A percentile compares a stretch with the other conserved stretches of the same genome.
Evolutionary conservation across 1,140 invertebrate genomes (phyloP).

Genomic region (Heliconius hermathena): DNA sequence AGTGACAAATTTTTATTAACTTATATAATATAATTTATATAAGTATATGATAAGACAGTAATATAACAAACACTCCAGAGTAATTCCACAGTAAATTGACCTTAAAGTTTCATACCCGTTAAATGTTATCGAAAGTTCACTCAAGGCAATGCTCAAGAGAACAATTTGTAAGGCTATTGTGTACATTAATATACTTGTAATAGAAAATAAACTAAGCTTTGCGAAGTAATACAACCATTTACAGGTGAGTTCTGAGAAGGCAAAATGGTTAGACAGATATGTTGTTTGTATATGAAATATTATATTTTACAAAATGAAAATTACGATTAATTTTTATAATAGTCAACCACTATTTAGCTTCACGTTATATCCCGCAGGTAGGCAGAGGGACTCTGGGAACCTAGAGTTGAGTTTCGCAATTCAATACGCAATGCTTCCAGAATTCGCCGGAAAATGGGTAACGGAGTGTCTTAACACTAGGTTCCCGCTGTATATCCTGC

Average conservation of each 20-base stretch:
- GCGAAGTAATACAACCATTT: background rate
- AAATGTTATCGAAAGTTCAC: conserved; percentile 44
- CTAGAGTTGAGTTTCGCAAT: too few relatives aligned
- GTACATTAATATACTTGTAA: conserved; percentile 48
- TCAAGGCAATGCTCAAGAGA: conserved; percentile 31
- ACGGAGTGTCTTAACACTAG: too few relatives aligned
- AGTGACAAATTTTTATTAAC: too few relatives aligned
- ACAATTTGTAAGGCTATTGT: conserved; percentile 40
- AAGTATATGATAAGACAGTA: background rate
- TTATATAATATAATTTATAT: background rate
- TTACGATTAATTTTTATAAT: too few relatives aligned
- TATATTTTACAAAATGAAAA: background rate
- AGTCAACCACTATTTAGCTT: too few relatives aligned
- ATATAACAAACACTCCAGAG: conserved; percentile 19
- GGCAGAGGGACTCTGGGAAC: too few relatives aligned
- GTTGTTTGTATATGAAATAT: background rate
- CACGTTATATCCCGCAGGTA: background rate
- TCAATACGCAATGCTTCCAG: too few relatives aligned
- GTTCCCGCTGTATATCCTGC: too few relatives aligned
- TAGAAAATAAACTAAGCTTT: background rate
- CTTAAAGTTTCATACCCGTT: conserved; percentile 31
- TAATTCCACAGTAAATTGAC: conserved; percentile 26
- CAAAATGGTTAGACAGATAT: background rate
- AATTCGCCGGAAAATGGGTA: too few relatives aligned
- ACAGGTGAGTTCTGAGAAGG: background rate